Evolutionary conservation across 2,888 invertebrate species (phyloP).

Genomic region (Poecilobothrus nobilitatus): DNA sequence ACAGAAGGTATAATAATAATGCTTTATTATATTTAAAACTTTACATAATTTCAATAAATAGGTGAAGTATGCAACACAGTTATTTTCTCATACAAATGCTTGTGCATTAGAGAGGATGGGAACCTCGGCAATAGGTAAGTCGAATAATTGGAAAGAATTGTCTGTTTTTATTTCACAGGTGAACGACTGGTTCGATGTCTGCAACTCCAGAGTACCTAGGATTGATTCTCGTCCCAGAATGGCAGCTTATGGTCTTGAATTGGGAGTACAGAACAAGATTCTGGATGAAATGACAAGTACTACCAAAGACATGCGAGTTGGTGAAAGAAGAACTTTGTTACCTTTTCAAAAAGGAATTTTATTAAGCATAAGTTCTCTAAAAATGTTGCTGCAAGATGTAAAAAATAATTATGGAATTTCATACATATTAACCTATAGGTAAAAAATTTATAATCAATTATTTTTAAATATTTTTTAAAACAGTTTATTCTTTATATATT

Average conservation of each 20-base stretch:
- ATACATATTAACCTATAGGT: too few species aligned
- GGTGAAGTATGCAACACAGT: constrained; percentile 16
- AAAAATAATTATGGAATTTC: too few species aligned
- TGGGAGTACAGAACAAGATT: constrained; percentile 22
- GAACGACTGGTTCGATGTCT: constrained; percentile 27
- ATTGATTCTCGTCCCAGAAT: constrained; percentile 22
- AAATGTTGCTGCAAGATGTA: neutral
- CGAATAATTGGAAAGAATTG: constrained; percentile 22
- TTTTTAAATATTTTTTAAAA: too few species aligned
- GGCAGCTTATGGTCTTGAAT: constrained; percentile 24
- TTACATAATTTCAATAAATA: too few species aligned
- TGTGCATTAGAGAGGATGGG: constrained; percentile 18
- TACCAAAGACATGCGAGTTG: constrained; percentile 21
- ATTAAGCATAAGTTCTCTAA: constrained; percentile 22
- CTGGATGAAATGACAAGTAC: constrained; percentile 23
- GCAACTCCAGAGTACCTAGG: constrained; percentile 22
- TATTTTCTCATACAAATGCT: constrained; percentile 13
- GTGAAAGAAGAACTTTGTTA: constrained; percentile 20
- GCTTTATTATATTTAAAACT: too few species aligned
- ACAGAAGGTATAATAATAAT: too few species aligned
- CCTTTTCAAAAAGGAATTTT: constrained; percentile 28
- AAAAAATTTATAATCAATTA: too few species aligned
- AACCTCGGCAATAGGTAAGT: constrained; percentile 17
- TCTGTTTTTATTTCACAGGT: constrained; percentile 22
- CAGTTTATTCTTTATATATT: constrained; percentile 19